Evolutionary conservation across 1,140 invertebrate species (phyloP).

Genomic region (Drosophila athabasca): DNA sequence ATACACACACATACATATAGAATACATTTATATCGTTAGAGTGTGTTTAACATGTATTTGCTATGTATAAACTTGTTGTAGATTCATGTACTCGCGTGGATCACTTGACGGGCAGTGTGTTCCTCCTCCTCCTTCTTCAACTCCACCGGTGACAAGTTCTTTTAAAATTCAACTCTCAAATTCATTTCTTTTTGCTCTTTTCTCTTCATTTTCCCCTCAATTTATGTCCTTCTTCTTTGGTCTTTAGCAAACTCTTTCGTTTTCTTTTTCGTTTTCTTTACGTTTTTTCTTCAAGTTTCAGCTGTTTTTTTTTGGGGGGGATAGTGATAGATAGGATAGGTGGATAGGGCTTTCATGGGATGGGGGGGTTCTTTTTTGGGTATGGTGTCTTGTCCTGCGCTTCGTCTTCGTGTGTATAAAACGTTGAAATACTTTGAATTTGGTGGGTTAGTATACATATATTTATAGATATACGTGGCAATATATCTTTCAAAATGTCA

Average conservation of each 20-base stretch:
- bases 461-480: constrained; percentile 79
- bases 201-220: neutral
- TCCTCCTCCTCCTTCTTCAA: too few relatives aligned
- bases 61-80: constrained; percentile 18
- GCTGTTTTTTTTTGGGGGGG: constrained; percentile 16
- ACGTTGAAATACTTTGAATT: constrained; percentile 82
- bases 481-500: constrained; percentile 74
- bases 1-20: constrained; percentile 14
- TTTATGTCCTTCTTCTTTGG: constrained; percentile 44
- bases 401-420: constrained; percentile 56
- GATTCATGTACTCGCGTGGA: constrained; percentile 38
- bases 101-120: constrained; percentile 27
- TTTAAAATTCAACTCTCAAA: constrained; percentile 19
- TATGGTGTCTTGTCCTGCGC: constrained; percentile 20
- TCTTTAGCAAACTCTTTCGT: constrained; percentile 52
- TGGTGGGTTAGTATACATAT: constrained; percentile 82
- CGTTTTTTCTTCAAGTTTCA: constrained; percentile 18
- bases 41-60: constrained; percentile 1
- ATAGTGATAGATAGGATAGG: constrained; percentile 6
- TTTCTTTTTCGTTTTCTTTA: constrained; percentile 8
- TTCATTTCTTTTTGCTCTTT: constrained; percentile 13
- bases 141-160: too few relatives aligned
- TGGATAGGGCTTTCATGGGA: neutral
- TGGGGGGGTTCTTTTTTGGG: neutral
- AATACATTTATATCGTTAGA: neutral